Conservation (phyloP, 2,888 invertebrate species). For the Melanotus villosus region DNA sequence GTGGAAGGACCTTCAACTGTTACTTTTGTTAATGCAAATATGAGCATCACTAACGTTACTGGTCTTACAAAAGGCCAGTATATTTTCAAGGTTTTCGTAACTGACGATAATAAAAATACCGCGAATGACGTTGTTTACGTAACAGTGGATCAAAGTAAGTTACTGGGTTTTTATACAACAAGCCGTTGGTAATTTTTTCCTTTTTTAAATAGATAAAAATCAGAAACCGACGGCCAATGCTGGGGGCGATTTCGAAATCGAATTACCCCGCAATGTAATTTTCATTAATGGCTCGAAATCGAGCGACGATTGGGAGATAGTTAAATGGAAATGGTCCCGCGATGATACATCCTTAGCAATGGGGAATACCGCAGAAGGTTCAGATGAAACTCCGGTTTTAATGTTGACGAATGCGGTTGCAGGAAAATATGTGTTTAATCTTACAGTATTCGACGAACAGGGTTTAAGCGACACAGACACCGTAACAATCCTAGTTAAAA, state of each 20-base stretch:
- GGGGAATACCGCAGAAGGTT: conserved; percentile 81
- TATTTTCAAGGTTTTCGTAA: conserved; percentile 83
- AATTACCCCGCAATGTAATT: conserved; percentile 82
- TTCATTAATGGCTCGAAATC: conserved; percentile 89
- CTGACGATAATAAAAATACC: conserved; percentile 88
- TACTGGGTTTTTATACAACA: too few species aligned
- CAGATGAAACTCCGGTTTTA: conserved; percentile 84
- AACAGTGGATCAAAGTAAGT: conserved; percentile 88
- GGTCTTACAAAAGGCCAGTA: conserved; percentile 88
- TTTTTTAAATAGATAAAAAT: conserved; percentile 89
- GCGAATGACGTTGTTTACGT: conserved; percentile 81
- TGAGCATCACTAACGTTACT: conserved; percentile 80
- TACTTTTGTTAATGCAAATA: conserved; percentile 64
- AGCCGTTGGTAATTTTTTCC: neutral
- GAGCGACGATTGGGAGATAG: conserved; percentile 88
- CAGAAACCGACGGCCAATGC: conserved; percentile 90
- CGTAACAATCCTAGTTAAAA: conserved; percentile 86
- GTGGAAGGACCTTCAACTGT: conserved; percentile 78
- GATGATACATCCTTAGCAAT: conserved; percentile 85
- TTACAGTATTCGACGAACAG: conserved; percentile 93
- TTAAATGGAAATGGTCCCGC: conserved; percentile 87
- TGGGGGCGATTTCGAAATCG: conserved; percentile 86
- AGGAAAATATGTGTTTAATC: conserved; percentile 89
- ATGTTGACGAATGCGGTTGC: conserved; percentile 87
- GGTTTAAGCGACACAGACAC: conserved; percentile 87